A percentile compares a stretch with the other conserved stretches of the same genome.
phyloP scores from a whole-genome alignment of 2,888 invertebrate species.

The Nymphalis polychloros region DNA sequence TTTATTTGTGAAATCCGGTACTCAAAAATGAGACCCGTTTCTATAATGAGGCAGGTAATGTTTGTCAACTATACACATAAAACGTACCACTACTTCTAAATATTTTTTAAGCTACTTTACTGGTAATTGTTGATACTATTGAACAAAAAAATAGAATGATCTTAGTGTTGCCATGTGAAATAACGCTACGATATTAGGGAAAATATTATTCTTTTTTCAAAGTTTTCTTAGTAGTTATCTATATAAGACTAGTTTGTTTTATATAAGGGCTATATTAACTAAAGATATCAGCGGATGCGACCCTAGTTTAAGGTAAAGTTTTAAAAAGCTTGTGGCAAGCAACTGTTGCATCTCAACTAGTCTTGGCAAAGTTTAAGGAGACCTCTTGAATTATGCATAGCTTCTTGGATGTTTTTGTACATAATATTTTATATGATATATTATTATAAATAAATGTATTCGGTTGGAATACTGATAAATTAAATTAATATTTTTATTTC shows the following conservation, averaged over 20 bases:
- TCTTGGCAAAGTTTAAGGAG: conserved; percentile 39
- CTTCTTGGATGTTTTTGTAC: conserved; percentile 34
- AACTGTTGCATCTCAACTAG: conserved; percentile 43
- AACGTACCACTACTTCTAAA: no score
- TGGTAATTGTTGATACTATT: no score
- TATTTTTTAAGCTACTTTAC: no score
- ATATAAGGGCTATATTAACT: conserved; percentile 23
- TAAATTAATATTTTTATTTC: not conserved
- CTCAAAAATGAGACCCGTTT: no score
- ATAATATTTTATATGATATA: conserved; percentile 22
- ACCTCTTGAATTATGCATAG: conserved; percentile 41
- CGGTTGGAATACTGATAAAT: not conserved
- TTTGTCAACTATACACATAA: no score
- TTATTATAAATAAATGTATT: conserved; percentile 1
- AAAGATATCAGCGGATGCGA: conserved; percentile 30
- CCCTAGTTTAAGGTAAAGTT: conserved; percentile 39
- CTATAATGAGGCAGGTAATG: no score
- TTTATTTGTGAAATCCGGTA: no score
- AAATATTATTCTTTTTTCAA: not conserved
- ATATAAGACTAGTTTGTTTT: conserved; percentile 15
- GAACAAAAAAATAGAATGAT: no score
- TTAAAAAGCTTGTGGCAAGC: conserved; percentile 41
- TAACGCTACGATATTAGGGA: not conserved
- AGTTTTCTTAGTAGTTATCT: conserved; percentile 6
- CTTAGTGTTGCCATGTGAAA: no score